Conservation (phyloP, 2,888 invertebrate genomes). For the Agonopterix arenella region DNA sequence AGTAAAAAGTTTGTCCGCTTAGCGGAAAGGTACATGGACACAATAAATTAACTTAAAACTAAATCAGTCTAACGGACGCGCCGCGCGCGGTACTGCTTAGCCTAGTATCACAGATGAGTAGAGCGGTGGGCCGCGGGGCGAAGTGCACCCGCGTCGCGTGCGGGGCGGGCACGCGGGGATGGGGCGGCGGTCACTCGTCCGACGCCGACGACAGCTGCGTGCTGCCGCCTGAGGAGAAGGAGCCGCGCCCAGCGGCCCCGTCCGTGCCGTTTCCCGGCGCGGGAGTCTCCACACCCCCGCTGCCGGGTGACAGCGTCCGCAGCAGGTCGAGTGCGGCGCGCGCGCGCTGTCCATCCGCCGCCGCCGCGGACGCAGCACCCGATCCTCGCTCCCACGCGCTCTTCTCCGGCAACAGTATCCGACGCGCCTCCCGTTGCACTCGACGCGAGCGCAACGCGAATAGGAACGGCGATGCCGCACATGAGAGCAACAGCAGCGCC, state of each 20-base stretch:
- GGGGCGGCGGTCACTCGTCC: slow-evolving; percentile 72
- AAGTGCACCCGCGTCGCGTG: slow-evolving; percentile 47
- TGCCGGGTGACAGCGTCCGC: slow-evolving; percentile 61
- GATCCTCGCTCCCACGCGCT: slow-evolving; percentile 72
- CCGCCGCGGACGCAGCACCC: slow-evolving; percentile 72
- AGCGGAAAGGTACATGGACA: slow-evolving; percentile 75
- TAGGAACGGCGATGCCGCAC: slow-evolving; percentile 83
- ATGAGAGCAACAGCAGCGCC: slow-evolving; percentile 77
- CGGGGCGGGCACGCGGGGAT: slow-evolving; percentile 28
- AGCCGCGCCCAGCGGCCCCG: slow-evolving; percentile 75
- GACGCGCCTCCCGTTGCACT: slow-evolving; percentile 70
- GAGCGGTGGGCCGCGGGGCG: slow-evolving; percentile 70
- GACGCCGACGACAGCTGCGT: slow-evolving; percentile 79
- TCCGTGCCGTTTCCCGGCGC: slow-evolving; percentile 61
- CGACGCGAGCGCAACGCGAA: slow-evolving; percentile 86
- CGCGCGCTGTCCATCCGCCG: slow-evolving; percentile 71
- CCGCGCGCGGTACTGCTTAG: slow-evolving; percentile 67
- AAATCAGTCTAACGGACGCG: slow-evolving; percentile 75
- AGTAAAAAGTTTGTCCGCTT: slow-evolving; percentile 66
- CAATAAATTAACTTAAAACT: slow-evolving; percentile 69
- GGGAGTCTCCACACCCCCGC: slow-evolving; percentile 48
- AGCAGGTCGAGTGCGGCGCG: slow-evolving; percentile 61
- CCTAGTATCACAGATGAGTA: slow-evolving; percentile 76
- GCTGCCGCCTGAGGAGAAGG: slow-evolving; percentile 80
- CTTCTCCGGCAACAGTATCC: slow-evolving; percentile 56